Evolutionary conservation across 2,888 invertebrate genomes (phyloP).

Genomic region (Drosophila nigricruria): DNA sequence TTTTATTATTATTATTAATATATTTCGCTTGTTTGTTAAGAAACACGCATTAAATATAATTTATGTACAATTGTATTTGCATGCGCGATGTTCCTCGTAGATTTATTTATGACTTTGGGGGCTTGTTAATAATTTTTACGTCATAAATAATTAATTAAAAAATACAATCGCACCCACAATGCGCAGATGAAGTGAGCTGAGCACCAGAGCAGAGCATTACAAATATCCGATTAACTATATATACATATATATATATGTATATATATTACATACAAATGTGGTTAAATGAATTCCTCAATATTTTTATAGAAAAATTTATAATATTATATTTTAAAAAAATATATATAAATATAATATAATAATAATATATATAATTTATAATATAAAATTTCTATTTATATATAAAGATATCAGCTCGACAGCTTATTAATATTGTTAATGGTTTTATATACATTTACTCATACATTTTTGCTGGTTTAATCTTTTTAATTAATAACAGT

Average conservation of each 20-base stretch:
- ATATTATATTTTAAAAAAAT: background rate
- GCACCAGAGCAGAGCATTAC: constrained; percentile 17
- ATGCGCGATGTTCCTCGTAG: constrained; percentile 39
- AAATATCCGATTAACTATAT: constrained; percentile 45
- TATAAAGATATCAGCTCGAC: background rate
- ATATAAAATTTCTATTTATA: background rate
- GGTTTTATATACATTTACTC: constrained; percentile 10
- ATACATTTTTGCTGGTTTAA: constrained; percentile 38
- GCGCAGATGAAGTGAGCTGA: background rate
- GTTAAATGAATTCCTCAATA: background rate
- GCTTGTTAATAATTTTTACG: constrained; percentile 56
- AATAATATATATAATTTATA: background rate
- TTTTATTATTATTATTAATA: constrained; percentile 42
- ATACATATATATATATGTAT: background rate
- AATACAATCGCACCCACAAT: constrained; percentile 6
- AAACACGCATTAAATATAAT: constrained; percentile 58
- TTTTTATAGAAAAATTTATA: background rate
- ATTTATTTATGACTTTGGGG: constrained; percentile 68
- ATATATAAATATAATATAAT: background rate
- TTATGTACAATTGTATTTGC: constrained; percentile 53
- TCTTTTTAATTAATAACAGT: constrained; percentile 68
- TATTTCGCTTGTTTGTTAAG: constrained; percentile 44
- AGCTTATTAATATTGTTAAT: constrained; percentile 47
- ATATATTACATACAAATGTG: background rate
- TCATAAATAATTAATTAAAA: constrained; percentile 60